phyloP scores from a whole-genome alignment of 2,113 vertebrate species.

The Charadrius vociferus region DNA sequence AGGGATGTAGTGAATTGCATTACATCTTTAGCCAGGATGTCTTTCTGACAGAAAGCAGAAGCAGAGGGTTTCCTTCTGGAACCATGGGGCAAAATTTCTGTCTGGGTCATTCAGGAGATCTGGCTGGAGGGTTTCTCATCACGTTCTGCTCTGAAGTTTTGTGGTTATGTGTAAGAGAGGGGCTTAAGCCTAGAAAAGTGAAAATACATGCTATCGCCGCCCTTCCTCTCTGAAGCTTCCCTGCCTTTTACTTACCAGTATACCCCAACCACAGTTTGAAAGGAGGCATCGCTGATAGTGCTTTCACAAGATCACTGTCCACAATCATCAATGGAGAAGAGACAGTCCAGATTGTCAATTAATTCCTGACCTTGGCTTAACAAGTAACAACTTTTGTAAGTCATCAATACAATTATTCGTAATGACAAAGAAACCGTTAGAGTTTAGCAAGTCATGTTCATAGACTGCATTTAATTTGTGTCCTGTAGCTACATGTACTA shows the following conservation, averaged over 20 bases:
- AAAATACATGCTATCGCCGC: not conserved
- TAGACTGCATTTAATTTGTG: not conserved
- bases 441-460: not conserved
- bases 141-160: not conserved
- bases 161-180: not conserved
- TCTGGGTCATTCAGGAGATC: not conserved
- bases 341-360: not conserved
- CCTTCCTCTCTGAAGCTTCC: not conserved
- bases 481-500: not conserved
- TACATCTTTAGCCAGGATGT: not conserved
- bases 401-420: not conserved
- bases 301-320: not conserved
- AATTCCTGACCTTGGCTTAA: not conserved
- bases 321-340: not conserved
- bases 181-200: not conserved
- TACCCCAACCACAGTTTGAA: not conserved
- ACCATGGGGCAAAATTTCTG: not conserved
- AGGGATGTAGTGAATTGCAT: not conserved
- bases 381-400: not conserved
- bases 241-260: accelerated
- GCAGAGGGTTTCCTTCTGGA: not conserved
- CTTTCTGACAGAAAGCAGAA: not conserved
- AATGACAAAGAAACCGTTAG: not conserved
- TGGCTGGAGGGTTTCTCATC: not conserved
- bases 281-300: not conserved